Evolutionary conservation across 1,140 invertebrate genomes (phyloP).

Genomic region (Dolichoris vasculosae): DNA sequence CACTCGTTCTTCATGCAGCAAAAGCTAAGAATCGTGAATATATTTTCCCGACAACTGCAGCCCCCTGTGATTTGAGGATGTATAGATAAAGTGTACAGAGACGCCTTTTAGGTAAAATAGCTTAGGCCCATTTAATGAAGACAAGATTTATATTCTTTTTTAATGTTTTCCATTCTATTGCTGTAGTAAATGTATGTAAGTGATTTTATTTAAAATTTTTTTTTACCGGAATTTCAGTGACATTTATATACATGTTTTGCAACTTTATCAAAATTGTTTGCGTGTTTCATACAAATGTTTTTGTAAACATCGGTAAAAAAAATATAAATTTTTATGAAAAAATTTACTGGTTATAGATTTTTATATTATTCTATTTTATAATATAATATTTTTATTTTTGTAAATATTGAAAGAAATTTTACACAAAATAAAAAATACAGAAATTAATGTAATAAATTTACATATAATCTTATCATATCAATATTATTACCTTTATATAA

Average conservation of each 20-base stretch:
- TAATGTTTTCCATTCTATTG: neutral
- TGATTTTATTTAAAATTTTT: neutral
- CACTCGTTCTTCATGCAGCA: neutral
- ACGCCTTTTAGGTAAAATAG: constrained; percentile 26
- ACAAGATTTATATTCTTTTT: neutral
- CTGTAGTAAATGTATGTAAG: neutral
- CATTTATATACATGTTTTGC: too few relatives aligned
- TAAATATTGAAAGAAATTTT: too few relatives aligned
- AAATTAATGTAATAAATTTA: neutral
- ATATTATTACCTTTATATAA: constrained; percentile 11
- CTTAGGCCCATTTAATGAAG: neutral
- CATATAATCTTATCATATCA: neutral
- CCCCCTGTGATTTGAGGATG: neutral
- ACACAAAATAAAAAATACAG: too few relatives aligned
- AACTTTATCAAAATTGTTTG: too few relatives aligned
- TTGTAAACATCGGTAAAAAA: too few relatives aligned
- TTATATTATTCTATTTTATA: too few relatives aligned
- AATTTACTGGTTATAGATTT: too few relatives aligned
- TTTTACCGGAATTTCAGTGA: neutral
- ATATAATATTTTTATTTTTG: too few relatives aligned
- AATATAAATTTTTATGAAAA: too few relatives aligned
- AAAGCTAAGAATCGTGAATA: constrained; percentile 41
- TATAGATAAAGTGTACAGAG: neutral
- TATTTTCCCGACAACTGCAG: constrained; percentile 40
- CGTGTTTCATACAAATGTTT: too few relatives aligned